Evolutionary conservation across 2,888 invertebrate species (phyloP), one percentile per base, ranked within the genome.

Genomic region (Drosophila anceps): DNA sequence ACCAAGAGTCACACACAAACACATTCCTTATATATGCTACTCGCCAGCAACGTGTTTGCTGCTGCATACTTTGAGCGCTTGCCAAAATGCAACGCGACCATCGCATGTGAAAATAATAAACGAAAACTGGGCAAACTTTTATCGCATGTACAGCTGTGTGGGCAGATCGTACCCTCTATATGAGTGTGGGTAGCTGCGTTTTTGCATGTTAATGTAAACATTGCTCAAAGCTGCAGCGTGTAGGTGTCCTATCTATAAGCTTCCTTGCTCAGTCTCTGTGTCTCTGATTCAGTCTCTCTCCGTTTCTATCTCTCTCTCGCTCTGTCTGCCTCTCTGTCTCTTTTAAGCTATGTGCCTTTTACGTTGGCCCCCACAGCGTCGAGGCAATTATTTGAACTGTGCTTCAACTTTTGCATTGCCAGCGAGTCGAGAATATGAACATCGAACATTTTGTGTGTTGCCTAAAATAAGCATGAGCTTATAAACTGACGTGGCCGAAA

Each of bases 161-260:
- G 13, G 50, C 39, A n/a, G 31, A 15, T n/a, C 46, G 15, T 6
- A 2, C 18, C 48, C 29, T 43, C 29, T 43, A 39, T 44, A 18
- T 33, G 43, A 60, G 55, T 43, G 67, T 54, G 69, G 59, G 64
- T 50, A 48, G 69, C 72, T 78, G 78, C 70, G 67, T 75, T 76
- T 74, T 72, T 81, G 61, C 84, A 69, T 78, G 76, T 78, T 79
- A 78, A 86, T 74, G 84, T 76, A 81, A 81, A 81, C 73, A 83
- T 79, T 78, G 78, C 70, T 63, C 72, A 73, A 68, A 69, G 73
- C 73, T 61, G 43, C 61, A 71, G 46, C 64, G 73, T 73, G 81
- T 78, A 81, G 81, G 87, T 84, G 76, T 77, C 41, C 64, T 70
- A 67, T 66, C 76, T 60, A 31, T 59, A 61, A 39, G 8, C 41